These are phyloP conservation scores for Lobophora halterata DNA, from an alignment of 2,888 invertebrate genomes.

Conservation along the genomic window DNA sequence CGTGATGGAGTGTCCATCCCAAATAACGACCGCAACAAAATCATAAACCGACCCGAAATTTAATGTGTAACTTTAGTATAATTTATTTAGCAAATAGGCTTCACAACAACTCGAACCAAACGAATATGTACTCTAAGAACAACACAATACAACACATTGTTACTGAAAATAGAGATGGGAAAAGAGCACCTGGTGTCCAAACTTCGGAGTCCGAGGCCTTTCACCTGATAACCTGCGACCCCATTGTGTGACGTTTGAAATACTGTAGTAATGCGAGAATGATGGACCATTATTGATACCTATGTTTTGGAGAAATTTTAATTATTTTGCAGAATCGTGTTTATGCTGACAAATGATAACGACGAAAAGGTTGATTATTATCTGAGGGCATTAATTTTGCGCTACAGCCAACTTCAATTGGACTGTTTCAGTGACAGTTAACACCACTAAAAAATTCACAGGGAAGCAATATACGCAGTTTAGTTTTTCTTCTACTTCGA, in stretches of 20 bases:
- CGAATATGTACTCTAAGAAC: slow-evolving; percentile 2
- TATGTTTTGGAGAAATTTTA: slow-evolving; percentile 32
- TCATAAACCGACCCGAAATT: slow-evolving; percentile 33
- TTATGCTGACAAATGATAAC: slow-evolving; percentile 1
- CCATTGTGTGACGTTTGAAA: slow-evolving; percentile 43
- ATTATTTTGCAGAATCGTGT: background rate
- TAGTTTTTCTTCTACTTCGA: no score
- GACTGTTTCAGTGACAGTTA: no score
- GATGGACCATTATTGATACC: slow-evolving; percentile 36
- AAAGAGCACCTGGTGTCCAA: slow-evolving; percentile 28
- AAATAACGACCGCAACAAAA: slow-evolving; percentile 26
- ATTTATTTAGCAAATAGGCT: slow-evolving; percentile 23
- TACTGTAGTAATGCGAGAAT: slow-evolving; percentile 37
- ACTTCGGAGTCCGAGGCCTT: no score
- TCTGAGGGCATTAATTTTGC: no score
- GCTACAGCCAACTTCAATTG: no score
- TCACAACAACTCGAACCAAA: background rate
- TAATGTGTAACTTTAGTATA: slow-evolving; percentile 34
- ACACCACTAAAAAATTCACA: no score
- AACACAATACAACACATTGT: slow-evolving; percentile 6
- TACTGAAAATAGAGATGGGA: slow-evolving; percentile 9
- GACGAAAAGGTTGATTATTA: background rate
- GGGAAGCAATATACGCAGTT: no score
- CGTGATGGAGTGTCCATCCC: slow-evolving; percentile 13
- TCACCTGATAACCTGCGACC: slow-evolving; percentile 55